These are phyloP conservation scores for Acholoe squamosa DNA, from an alignment of 2,888 invertebrate species.

Conservation along the genomic window DNA sequence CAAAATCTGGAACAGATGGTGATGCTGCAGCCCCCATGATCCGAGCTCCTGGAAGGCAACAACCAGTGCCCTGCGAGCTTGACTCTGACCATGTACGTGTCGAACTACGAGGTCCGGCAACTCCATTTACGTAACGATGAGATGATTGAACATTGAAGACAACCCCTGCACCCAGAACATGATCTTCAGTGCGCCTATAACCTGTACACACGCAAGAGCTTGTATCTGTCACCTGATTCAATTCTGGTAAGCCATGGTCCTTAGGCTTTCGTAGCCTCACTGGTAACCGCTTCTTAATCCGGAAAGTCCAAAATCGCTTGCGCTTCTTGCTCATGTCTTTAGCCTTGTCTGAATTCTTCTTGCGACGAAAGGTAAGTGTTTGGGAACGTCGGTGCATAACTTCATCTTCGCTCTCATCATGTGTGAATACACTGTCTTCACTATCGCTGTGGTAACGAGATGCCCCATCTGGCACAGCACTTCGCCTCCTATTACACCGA, in stretches of 20 bases:
- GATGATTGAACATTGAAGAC: slow-evolving; percentile 65
- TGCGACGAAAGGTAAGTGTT: slow-evolving; percentile 66
- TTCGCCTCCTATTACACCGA: neutral
- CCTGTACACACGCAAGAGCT: slow-evolving; percentile 87
- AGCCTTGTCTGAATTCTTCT: slow-evolving; percentile 59
- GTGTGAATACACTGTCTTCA: slow-evolving; percentile 59
- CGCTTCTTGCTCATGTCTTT: slow-evolving; percentile 60
- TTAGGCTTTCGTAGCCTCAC: slow-evolving; percentile 57
- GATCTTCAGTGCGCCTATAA: slow-evolving; percentile 86
- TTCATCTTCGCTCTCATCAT: slow-evolving; percentile 51
- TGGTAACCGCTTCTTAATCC: slow-evolving; percentile 66
- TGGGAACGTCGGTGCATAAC: slow-evolving; percentile 50
- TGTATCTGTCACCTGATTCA: slow-evolving; percentile 59
- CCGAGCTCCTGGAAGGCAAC: slow-evolving; percentile 45
- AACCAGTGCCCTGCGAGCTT: slow-evolving; percentile 36
- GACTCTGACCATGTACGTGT: slow-evolving; percentile 42
- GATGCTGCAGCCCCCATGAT: slow-evolving; percentile 64
- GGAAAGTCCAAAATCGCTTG: slow-evolving; percentile 66
- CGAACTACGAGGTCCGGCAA: neutral
- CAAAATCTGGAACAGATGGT: slow-evolving; percentile 31
- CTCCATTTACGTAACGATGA: slow-evolving; percentile 43
- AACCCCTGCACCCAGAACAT: slow-evolving; percentile 69
- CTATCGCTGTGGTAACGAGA: slow-evolving; percentile 28
- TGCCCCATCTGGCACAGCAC: neutral
- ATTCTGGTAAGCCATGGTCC: slow-evolving; percentile 65